A percentile compares a stretch with the other conserved stretches of the same genome.
Evolutionary conservation across 2,113 vertebrate genomes (phyloP).

Genomic region (Cygnus atratus): DNA sequence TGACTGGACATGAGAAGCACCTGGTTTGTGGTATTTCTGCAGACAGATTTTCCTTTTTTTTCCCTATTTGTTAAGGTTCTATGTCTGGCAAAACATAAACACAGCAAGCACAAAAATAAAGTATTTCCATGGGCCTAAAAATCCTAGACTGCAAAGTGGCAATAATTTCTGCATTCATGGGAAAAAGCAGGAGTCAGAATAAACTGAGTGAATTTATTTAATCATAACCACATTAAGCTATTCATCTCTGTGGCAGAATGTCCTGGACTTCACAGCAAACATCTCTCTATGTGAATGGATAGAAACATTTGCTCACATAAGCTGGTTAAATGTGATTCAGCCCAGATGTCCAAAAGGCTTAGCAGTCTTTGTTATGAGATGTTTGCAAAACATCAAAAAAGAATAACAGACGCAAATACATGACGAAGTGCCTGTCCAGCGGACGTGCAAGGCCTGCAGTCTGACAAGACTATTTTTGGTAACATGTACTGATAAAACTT

Average conservation of each 20-base stretch:
- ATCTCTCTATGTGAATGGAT: background rate
- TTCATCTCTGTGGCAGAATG: background rate
- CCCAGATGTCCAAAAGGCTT: slow-evolving; percentile 2
- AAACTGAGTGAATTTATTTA: slow-evolving; percentile 10
- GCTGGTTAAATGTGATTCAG: slow-evolving; percentile 31
- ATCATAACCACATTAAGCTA: background rate
- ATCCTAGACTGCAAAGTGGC: background rate
- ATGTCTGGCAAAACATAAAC: background rate
- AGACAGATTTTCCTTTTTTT: background rate
- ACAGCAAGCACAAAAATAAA: background rate
- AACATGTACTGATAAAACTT: background rate
- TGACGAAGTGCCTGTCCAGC: background rate
- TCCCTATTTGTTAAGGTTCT: background rate
- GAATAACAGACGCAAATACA: background rate
- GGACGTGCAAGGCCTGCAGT: background rate
- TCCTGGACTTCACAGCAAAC: background rate
- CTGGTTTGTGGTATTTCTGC: background rate
- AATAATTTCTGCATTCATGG: background rate
- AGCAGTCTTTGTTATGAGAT: slow-evolving; percentile 20
- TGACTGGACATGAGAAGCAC: rapidly evolving
- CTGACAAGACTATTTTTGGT: background rate
- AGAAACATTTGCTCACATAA: slow-evolving; percentile 49
- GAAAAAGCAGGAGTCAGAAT: background rate
- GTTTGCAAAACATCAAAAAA: slow-evolving; percentile 30
- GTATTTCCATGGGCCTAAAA: background rate